phyloP scores from a whole-genome alignment of 2,888 invertebrate species.

The Tipula helvola region DNA sequence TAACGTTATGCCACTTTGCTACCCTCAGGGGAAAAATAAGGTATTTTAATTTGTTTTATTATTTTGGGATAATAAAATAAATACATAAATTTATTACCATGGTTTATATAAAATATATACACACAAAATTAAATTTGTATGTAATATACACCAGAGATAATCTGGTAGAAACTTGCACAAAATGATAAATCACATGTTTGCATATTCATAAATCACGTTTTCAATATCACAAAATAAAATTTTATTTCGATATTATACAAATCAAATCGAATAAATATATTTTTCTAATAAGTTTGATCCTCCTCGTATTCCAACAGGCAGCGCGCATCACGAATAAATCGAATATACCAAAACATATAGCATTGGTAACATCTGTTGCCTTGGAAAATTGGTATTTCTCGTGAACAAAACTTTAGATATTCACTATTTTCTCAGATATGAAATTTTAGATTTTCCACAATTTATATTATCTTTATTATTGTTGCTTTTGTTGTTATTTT shows the following conservation, averaged over 20 bases:
- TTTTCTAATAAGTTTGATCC: not conserved
- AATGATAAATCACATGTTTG: not conserved
- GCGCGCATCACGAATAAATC: not conserved
- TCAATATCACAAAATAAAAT: not conserved
- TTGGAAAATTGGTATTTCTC: not conserved
- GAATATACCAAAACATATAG: not conserved
- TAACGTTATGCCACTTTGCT: not conserved
- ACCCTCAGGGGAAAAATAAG: not conserved
- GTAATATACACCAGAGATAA: not conserved
- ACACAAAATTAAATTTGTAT: not conserved
- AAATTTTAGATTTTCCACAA: not conserved
- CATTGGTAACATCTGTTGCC: not conserved
- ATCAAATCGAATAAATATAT: not conserved
- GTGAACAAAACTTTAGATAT: not conserved
- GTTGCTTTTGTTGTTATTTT: not conserved
- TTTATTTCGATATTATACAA: not conserved
- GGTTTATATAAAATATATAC: not conserved
- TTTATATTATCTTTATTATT: not conserved
- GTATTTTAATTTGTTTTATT: not conserved
- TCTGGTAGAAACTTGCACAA: not conserved
- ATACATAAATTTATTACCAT: not conserved
- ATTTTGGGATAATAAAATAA: slow-evolving; percentile 4
- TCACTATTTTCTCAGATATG: not conserved
- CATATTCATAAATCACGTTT: not conserved
- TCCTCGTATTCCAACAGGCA: not conserved